These are phyloP conservation scores for Pogonomyrmex californicus DNA, from an alignment of 1,140 invertebrate genomes.

Conservation along the genomic window DNA sequence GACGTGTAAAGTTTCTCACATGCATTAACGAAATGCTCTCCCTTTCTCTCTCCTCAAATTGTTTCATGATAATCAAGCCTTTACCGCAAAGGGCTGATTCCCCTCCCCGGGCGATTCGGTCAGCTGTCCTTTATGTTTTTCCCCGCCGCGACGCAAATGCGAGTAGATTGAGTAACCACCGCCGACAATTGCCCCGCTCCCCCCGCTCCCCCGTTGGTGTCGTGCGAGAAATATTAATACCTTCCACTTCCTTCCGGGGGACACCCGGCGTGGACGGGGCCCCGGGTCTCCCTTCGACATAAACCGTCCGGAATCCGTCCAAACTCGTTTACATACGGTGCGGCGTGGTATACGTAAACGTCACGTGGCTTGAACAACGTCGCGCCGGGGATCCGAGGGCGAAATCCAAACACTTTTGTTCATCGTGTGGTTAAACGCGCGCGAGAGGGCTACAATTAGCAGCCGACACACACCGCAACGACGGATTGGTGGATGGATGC, in stretches of 20 bases:
- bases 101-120: background rate
- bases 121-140: conserved; percentile 12
- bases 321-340: conserved; percentile 65
- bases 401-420: background rate
- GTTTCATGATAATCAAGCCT: conserved; percentile 6
- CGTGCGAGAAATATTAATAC: conserved; percentile 71
- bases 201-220: background rate
- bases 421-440: conserved; percentile 27
- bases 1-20: background rate
- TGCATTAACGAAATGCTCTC: background rate
- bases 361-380: background rate
- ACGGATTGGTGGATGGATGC: conserved; percentile 31
- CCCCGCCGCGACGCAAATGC: conserved; percentile 23
- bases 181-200: conserved; percentile 41
- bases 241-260: conserved; percentile 74
- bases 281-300: conserved; percentile 19
- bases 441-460: conserved; percentile 45
- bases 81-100: background rate
- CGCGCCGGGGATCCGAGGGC: background rate
- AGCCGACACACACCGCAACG: conserved; percentile 2
- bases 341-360: conserved; percentile 61
- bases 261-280: background rate
- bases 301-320: conserved; percentile 53
- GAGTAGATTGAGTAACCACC: conserved; percentile 47
- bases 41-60: background rate